Evolutionary conservation across 2,113 vertebrate species (phyloP).

Genomic region (Ictidomys tridecemlineatus): DNA sequence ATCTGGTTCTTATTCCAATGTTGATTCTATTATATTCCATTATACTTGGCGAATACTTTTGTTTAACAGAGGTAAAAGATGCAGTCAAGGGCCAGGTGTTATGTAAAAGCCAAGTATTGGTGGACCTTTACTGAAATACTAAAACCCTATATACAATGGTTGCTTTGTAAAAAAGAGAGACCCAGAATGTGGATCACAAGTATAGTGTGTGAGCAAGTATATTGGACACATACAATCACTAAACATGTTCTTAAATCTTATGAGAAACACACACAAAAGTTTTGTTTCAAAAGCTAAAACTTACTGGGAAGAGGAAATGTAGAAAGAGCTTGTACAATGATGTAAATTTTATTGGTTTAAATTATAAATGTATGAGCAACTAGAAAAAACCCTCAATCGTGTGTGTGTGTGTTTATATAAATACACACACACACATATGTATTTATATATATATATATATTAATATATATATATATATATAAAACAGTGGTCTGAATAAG

Average conservation of each 20-base stretch:
- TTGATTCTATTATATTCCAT: not conserved
- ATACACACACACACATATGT: too few species aligned
- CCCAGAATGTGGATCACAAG: not conserved
- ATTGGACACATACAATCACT: not conserved
- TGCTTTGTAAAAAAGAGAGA: slow-evolving; percentile 30
- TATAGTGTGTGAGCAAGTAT: not conserved
- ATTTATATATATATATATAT: too few species aligned
- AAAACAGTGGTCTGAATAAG: not conserved
- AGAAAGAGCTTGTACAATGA: slow-evolving; percentile 19
- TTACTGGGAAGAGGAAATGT: not conserved
- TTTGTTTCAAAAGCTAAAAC: slow-evolving; percentile 59
- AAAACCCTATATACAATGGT: not conserved
- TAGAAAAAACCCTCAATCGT: slow-evolving; percentile 50
- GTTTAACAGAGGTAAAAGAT: slow-evolving; percentile 4
- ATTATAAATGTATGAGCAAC: not conserved
- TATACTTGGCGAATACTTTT: slow-evolving; percentile 17
- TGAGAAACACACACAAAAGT: not conserved
- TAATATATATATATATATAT: too few species aligned
- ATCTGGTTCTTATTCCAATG: slow-evolving; percentile 40
- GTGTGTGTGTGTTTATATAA: too few species aligned
- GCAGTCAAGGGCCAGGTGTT: slow-evolving; percentile 5
- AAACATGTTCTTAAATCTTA: not conserved
- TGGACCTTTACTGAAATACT: not conserved
- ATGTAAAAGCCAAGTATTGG: not conserved
- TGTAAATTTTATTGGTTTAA: not conserved